Evolutionary conservation across 1,140 invertebrate species (phyloP), one percentile per base, ranked within the genome.

Genomic region (Zaprionus tsacasi): DNA sequence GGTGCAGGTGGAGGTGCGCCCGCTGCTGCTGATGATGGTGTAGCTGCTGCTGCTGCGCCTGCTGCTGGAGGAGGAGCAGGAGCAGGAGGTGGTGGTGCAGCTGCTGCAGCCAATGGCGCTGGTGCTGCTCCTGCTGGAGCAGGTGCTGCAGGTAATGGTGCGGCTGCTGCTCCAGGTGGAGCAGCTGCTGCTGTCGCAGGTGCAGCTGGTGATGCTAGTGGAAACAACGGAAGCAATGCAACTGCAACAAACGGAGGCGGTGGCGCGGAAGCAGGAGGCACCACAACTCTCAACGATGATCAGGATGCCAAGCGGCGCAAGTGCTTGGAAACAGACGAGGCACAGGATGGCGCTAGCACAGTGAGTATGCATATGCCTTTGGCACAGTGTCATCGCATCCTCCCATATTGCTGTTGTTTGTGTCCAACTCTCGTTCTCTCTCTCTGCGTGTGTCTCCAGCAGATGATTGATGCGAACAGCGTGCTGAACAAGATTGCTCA

Each of bases 381-480:
- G 10, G 12, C 10, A 3, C 7, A 6, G 27, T n/a, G 13, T 17
- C 15, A 63, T 52, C 15, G n/a, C 3, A 0, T n/a, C 10, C 45
- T 11, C 38, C 50, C 6, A 2, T 55, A n/a, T 30, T 30, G 27
- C 6, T 33, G 15, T 33, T 48, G 6, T n/a, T 6, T 40, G 13
- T 54, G 1, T 13, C 5, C 33, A 30, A 12, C 11, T 10, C 38
- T 61, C 27, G 1, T 3, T 30, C 27, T 30, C 27, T 30, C 27
- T 30, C 27, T 30, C 27, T 30, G n/a, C n/a, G n/a, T n/a, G n/a
- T 56, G 13, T 27, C 6, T 30, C 17, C n/a, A 35, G 11, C 76
- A 96, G 96, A 95, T 96, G 81, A 96, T 97, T 78, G 97, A 98
- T 93, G 97, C 96, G 2, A 94, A 94, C 67, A 96, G 95, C 81